phyloP scores from a whole-genome alignment of 2,797 vertebrate genomes.

The Thaleichthys pacificus region DNA sequence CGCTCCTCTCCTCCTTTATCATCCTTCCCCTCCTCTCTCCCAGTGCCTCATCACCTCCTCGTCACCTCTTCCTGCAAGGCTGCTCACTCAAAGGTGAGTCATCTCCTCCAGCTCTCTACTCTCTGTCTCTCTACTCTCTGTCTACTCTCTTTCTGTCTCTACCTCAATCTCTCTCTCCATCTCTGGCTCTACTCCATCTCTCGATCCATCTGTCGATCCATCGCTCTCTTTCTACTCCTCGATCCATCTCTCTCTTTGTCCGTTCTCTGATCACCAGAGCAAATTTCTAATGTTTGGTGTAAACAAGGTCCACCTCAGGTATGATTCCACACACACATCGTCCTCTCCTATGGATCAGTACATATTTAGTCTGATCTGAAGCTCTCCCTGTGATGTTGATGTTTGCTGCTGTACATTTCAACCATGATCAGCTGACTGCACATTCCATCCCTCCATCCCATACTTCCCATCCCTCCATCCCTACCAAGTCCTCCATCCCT shows the following conservation, averaged over 20 bases:
- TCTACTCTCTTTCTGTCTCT: not conserved
- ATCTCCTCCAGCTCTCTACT: not conserved
- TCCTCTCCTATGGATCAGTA: not conserved
- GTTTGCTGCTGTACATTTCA: conserved; percentile 1
- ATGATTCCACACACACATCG: conserved; percentile 17
- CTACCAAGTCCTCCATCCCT: conserved; percentile 28
- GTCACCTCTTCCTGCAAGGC: conserved; percentile 90
- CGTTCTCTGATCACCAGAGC: not conserved
- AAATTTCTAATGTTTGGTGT: not conserved
- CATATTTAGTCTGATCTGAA: conserved; percentile 27
- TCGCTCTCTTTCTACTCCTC: not conserved
- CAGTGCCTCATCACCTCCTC: conserved; percentile 92
- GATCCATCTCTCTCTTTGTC: not conserved
- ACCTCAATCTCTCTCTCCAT: not conserved
- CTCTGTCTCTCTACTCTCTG: not conserved
- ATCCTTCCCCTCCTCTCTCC: conserved; percentile 39
- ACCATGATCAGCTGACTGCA: conserved; percentile 30
- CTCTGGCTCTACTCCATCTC: not conserved
- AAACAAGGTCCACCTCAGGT: not conserved
- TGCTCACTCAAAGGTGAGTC: conserved; percentile 93
- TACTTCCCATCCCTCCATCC: conserved; percentile 32
- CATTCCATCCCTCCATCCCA: conserved; percentile 48
- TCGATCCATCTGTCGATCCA: not conserved
- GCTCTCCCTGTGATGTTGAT: conserved; percentile 49
- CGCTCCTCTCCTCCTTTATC: not conserved